Conservation (phyloP, 2,113 vertebrate genomes). For the Empidonax traillii region DNA sequence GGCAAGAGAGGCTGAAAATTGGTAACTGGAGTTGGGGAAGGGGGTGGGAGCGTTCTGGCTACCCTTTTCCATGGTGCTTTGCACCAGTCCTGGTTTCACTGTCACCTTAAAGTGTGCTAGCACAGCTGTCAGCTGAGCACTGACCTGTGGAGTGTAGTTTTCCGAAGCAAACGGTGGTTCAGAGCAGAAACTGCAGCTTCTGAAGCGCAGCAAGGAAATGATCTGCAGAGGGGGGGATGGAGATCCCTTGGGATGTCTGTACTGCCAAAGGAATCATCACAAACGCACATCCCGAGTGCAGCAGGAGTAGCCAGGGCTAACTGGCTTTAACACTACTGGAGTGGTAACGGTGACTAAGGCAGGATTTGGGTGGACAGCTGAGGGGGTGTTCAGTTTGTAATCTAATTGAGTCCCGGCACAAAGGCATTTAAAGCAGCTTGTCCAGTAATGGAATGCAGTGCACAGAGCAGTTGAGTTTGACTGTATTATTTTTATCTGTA, state of each 20-base stretch:
- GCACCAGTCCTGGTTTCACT: neutral
- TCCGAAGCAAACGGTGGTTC: neutral
- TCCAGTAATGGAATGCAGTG: neutral
- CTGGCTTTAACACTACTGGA: neutral
- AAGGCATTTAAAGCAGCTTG: neutral
- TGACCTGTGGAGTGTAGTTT: neutral
- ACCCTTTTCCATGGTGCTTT: neutral
- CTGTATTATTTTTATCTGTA: neutral
- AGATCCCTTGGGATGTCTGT: neutral
- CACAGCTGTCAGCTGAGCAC: neutral
- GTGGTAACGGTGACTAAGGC: neutral
- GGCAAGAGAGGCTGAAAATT: neutral
- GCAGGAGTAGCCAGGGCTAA: accelerated
- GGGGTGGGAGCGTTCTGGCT: neutral
- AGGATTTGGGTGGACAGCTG: neutral
- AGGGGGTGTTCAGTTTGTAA: neutral
- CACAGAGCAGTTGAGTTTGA: neutral
- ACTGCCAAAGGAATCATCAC: neutral
- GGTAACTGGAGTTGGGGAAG: neutral
- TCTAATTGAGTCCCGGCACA: neutral
- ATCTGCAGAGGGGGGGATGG: neutral
- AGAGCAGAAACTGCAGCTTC: neutral
- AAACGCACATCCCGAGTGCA: accelerated
- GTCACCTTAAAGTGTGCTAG: neutral
- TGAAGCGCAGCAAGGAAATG: neutral